phyloP scores from a whole-genome alignment of 2,888 invertebrate species.

The Stenichneumon culpator region DNA sequence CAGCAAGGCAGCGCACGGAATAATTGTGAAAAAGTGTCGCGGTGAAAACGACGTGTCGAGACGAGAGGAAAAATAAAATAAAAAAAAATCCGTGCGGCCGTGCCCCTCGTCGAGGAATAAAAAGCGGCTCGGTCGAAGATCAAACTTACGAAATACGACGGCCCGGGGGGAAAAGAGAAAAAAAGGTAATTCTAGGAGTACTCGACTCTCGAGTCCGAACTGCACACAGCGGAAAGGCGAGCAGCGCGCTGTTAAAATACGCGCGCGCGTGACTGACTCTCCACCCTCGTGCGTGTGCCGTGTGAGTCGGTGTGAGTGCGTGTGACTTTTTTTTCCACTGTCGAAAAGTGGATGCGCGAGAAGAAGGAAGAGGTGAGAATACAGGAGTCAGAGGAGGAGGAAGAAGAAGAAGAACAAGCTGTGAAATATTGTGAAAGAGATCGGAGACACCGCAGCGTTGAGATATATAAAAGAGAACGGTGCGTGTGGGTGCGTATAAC shows the following conservation, averaged over 20 bases:
- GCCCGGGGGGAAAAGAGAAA: not conserved
- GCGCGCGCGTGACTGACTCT: conserved; percentile 61
- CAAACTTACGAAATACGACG: not conserved
- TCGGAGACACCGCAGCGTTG: not conserved
- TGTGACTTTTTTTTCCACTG: conserved; percentile 17
- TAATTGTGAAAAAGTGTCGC: not conserved
- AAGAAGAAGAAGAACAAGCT: not conserved
- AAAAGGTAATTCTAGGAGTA: not conserved
- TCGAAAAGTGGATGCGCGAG: conserved; percentile 15
- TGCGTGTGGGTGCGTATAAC: conserved; percentile 47
- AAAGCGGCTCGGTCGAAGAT: conserved; percentile 14
- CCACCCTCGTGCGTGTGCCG: conserved; percentile 50
- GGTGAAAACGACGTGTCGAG: not conserved
- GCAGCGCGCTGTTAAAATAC: conserved; percentile 49
- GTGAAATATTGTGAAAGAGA: not conserved
- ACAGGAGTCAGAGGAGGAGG: not conserved
- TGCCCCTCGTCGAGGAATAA: conserved; percentile 11
- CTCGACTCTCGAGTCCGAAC: not conserved
- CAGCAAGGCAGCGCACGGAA: not conserved
- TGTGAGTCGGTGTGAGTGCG: conserved; percentile 5
- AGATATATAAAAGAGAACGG: conserved; percentile 49
- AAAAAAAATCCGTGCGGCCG: not conserved
- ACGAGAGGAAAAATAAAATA: not conserved
- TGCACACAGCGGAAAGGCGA: conserved; percentile 26
- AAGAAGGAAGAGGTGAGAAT: conserved; percentile 1